These are phyloP conservation scores for Gymnocephalus cernua DNA, from an alignment of 2,113 vertebrate species.

Conservation along the genomic window DNA sequence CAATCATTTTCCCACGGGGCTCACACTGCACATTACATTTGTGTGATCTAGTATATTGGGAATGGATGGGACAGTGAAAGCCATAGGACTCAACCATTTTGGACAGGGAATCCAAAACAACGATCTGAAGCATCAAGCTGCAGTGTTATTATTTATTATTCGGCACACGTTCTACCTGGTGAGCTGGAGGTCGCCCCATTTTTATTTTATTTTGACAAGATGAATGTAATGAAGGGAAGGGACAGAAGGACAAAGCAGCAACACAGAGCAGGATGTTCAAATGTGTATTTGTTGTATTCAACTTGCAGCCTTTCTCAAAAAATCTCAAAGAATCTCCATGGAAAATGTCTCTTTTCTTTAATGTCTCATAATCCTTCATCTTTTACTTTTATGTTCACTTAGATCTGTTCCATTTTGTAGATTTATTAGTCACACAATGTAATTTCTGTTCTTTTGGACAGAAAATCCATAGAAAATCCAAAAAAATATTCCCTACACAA, in stretches of 20 bases:
- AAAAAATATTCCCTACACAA: background rate
- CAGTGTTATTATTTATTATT: too few species aligned
- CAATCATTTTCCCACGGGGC: too few species aligned
- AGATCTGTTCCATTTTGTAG: background rate
- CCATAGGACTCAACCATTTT: too few species aligned
- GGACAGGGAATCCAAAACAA: too few species aligned
- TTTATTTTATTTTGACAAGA: background rate
- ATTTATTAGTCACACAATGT: background rate
- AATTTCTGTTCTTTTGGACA: background rate
- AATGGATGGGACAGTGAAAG: too few species aligned
- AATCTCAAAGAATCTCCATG: background rate
- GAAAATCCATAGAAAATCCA: background rate
- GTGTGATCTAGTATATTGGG: too few species aligned
- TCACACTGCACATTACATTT: too few species aligned
- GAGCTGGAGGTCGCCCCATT: too few species aligned
- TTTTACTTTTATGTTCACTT: background rate
- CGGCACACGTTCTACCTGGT: too few species aligned
- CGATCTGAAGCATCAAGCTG: too few species aligned
- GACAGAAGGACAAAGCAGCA: constrained; percentile 1
- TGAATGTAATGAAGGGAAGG: background rate
- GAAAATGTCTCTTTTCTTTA: background rate
- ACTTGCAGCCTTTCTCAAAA: background rate
- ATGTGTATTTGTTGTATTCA: constrained; percentile 26
- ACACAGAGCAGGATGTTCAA: constrained; percentile 5
- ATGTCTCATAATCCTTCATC: background rate